Evolutionary conservation across 92 coral and sea anemone genomes (phyloP).

Genomic region (Porites divaricata): DNA sequence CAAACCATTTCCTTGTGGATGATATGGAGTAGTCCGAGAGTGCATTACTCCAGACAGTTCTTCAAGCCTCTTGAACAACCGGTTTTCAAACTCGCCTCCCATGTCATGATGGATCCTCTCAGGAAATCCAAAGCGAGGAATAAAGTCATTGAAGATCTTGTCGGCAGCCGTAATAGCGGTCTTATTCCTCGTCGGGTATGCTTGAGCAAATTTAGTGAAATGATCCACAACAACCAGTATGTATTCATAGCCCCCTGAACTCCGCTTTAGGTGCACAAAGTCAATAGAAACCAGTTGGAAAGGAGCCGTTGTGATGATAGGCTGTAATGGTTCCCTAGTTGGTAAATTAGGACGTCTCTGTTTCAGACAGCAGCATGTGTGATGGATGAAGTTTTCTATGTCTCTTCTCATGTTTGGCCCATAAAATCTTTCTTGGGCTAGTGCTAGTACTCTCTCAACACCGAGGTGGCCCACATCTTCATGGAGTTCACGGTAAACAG

Average conservation of each 20-base stretch:
- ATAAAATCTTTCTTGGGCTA: conserved; percentile 54
- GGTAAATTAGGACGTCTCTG: conserved; percentile 40
- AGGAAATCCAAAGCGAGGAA: too few relatives aligned
- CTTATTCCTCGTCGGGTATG: too few relatives aligned
- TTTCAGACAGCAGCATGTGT: conserved; percentile 40
- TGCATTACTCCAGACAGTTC: too few relatives aligned
- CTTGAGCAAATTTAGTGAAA: too few relatives aligned
- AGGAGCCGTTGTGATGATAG: conserved; percentile 23
- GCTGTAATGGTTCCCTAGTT: conserved; percentile 54
- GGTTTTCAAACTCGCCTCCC: too few relatives aligned
- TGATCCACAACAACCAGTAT: conserved; percentile 29
- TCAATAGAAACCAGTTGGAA: conserved; percentile 29
- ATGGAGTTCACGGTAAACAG: conserved; percentile 56
- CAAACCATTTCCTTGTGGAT: conserved; percentile 3
- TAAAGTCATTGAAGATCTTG: too few relatives aligned
- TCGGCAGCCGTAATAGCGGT: too few relatives aligned
- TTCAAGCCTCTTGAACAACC: too few relatives aligned
- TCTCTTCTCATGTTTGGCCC: conserved; percentile 52
- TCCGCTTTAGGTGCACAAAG: conserved; percentile 18
- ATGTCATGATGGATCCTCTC: too few relatives aligned
- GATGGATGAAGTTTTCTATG: conserved; percentile 30
- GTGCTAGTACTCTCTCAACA: conserved; percentile 41
- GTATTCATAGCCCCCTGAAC: conserved; percentile 23
- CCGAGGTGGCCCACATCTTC: conserved; percentile 64
- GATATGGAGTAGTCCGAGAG: not conserved